Conservation (phyloP, 2,797 vertebrate species). For the Mormyrus hasselquistii region DNA sequence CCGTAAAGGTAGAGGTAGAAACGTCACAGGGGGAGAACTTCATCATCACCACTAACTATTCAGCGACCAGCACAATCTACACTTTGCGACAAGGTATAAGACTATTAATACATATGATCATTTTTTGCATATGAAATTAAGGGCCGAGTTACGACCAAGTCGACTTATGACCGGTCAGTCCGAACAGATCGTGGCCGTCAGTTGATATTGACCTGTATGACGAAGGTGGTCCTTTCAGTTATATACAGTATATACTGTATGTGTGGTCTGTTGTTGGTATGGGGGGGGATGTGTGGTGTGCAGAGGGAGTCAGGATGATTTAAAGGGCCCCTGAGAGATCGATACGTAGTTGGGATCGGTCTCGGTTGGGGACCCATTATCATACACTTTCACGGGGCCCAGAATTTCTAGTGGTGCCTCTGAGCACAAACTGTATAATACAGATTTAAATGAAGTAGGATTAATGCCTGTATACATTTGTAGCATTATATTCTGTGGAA, state of each 20-base stretch:
- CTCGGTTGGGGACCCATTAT: neutral
- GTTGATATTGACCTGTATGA: neutral
- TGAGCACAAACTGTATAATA: neutral
- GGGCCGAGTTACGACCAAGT: neutral
- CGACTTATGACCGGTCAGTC: neutral
- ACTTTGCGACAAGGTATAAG: constrained; percentile 68
- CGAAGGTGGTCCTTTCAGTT: neutral
- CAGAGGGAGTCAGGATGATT: neutral
- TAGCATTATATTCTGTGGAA: neutral
- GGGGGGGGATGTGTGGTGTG: neutral
- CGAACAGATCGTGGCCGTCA: neutral
- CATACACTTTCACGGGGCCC: neutral
- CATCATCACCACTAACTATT: constrained; percentile 69
- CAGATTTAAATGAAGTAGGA: neutral
- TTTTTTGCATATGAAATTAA: neutral
- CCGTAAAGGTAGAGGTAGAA: constrained; percentile 68
- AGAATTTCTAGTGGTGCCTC: neutral
- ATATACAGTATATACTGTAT: neutral
- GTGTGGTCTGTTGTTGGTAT: neutral
- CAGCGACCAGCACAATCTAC: constrained; percentile 69
- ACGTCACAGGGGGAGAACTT: constrained; percentile 70
- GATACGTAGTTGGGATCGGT: neutral
- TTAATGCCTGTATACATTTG: neutral
- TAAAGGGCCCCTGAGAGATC: neutral
- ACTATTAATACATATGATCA: neutral